Evolutionary conservation across 2,888 invertebrate species (phyloP).

Genomic region (Meghimatium bilineatum): DNA sequence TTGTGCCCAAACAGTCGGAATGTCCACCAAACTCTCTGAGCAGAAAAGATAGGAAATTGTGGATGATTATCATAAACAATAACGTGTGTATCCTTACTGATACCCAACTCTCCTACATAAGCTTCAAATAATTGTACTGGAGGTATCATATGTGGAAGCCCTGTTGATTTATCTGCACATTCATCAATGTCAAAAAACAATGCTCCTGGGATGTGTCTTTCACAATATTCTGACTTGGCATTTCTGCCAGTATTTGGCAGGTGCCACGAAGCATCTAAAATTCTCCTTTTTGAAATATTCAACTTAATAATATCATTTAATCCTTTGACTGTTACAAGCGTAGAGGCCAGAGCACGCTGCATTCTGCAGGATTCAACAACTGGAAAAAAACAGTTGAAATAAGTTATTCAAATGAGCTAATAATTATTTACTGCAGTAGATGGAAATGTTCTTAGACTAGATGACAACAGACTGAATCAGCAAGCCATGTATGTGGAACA

Average conservation of each 20-base stretch:
- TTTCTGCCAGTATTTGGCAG: constrained; percentile 65
- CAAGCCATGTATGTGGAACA: too few species aligned
- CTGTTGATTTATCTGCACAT: constrained; percentile 64
- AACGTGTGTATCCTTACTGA: constrained; percentile 63
- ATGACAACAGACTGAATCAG: too few species aligned
- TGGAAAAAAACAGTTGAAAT: not conserved
- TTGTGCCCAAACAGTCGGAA: constrained; percentile 64
- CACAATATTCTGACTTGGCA: constrained; percentile 62
- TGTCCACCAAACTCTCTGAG: constrained; percentile 65
- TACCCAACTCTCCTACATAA: constrained; percentile 60
- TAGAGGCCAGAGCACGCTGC: constrained; percentile 3
- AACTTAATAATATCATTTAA: constrained; percentile 44
- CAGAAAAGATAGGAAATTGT: constrained; percentile 55
- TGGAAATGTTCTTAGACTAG: too few species aligned
- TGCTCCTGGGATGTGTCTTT: constrained; percentile 72
- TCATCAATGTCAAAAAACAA: constrained; percentile 73
- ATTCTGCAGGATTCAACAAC: not conserved
- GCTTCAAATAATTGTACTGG: constrained; percentile 59
- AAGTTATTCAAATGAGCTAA: too few species aligned
- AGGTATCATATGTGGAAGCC: constrained; percentile 68
- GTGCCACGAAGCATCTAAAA: constrained; percentile 73
- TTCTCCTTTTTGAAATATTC: constrained; percentile 53
- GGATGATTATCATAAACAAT: constrained; percentile 63
- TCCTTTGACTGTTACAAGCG: constrained; percentile 52
- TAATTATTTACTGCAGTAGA: too few species aligned